Percentiles rank a stretch among this genome's conserved stretches.
Conservation (phyloP, 2,797 vertebrate genomes). For the Scolopax rusticola region DNA sequence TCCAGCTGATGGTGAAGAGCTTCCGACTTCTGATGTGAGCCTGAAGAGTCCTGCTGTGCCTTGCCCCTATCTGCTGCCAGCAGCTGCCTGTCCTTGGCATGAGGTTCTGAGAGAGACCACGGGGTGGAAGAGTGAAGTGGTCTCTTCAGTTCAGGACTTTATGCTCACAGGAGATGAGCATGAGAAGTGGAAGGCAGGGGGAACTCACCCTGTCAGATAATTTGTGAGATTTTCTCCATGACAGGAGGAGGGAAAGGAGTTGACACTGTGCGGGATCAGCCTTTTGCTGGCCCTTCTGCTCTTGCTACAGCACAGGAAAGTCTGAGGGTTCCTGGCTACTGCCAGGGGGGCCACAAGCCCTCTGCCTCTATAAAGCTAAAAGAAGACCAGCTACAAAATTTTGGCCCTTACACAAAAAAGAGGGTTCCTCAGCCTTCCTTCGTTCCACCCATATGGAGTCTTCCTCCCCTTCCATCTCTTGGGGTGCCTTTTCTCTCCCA, state of each 20-base stretch:
- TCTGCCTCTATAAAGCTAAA: neutral
- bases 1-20: neutral
- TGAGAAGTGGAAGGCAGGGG: neutral
- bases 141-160: neutral
- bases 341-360: neutral
- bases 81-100: neutral
- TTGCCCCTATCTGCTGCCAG: neutral
- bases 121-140: neutral
- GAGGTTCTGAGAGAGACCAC: neutral
- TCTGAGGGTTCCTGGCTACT: neutral
- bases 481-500: no score
- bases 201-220: neutral
- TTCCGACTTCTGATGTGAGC: neutral
- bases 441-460: neutral
- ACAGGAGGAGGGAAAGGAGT: neutral
- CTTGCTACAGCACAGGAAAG: neutral
- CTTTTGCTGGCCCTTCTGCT: rapidly evolving
- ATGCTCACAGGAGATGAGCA: neutral
- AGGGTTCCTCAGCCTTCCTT: neutral
- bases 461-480: neutral
- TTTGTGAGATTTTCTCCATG: neutral
- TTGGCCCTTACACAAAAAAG: neutral
- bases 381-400: neutral
- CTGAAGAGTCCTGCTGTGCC: neutral
- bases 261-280: neutral